A percentile compares a stretch with the other conserved stretches of the same genome.
Evolutionary conservation across 1,140 invertebrate species (phyloP).

Genomic region (Bombus sibiricus): DNA sequence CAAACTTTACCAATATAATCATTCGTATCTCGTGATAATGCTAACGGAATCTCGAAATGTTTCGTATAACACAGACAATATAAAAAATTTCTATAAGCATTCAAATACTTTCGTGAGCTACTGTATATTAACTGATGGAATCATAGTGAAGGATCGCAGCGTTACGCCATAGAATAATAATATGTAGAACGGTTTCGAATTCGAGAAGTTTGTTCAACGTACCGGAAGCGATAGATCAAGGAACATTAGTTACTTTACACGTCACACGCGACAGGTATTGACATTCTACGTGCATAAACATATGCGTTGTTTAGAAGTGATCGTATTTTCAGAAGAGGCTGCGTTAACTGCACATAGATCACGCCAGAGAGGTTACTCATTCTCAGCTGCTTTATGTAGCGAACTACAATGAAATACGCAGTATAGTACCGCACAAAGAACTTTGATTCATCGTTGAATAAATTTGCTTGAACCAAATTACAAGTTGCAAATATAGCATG

Average conservation of each 20-base stretch:
- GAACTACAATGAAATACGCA: conserved; percentile 13
- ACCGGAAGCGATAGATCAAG: conserved; percentile 24
- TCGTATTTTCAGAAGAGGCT: conserved; percentile 30
- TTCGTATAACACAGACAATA: neutral
- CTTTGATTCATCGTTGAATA: conserved; percentile 13
- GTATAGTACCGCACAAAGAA: neutral
- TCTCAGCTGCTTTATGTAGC: neutral
- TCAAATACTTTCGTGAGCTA: neutral
- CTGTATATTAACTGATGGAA: neutral
- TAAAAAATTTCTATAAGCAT: neutral
- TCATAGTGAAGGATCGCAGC: too few relatives aligned
- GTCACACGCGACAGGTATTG: conserved; percentile 29
- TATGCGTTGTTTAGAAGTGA: conserved; percentile 29
- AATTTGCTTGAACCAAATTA: neutral
- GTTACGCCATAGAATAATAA: conserved; percentile 4
- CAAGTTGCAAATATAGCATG: neutral
- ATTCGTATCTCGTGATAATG: neutral
- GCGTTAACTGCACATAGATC: conserved; percentile 25
- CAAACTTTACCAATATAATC: neutral
- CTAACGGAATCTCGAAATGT: neutral
- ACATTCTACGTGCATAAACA: conserved; percentile 35
- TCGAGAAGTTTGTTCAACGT: conserved; percentile 1
- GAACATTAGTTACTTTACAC: conserved; percentile 31
- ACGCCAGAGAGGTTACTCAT: conserved; percentile 27
- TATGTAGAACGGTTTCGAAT: neutral